Base-by-base conservation (phyloP, 1,140 invertebrate species). In the Oreohelix idahoensis region DNA sequence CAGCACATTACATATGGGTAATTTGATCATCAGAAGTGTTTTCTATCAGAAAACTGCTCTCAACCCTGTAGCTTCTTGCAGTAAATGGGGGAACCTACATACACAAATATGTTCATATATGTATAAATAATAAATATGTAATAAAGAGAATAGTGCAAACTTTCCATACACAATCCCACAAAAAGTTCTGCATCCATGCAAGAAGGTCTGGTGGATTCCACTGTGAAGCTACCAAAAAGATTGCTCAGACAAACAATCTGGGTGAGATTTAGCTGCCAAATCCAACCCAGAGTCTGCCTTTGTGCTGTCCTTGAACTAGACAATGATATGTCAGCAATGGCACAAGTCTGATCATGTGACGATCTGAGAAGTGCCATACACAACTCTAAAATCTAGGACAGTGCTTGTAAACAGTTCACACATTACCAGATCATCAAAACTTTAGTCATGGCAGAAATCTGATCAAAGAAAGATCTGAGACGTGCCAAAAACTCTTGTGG, bases 131-230 rank as follows among this genome's bases (percentile, higher is more conserved):
- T n/a, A n/a, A n/a, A 45, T 45, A 45, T 45, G 42, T 45, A 5
- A 58, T 5, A 10, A 58, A 2, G 26, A 58, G 23, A 58, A 58
- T 23, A 70, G 69, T 70, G 69, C 69, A 70, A 35, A 35, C 15
- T 20, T 70, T 20, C 29, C 29, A 70, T 35, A 38, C 15, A 36
- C 32, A 38, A 70, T 17, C 69, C 29, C 29, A 35, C 32, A 1
- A 70, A 29, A 8, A 73, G 23, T 39, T 26, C 1, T 23, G 26
- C 0, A 73, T 29, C 1, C n/a, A 26, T 66, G 77, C 58, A 69
- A 38, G 53, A 79, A 79, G 58, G 77, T 79, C 77, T 79, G 77
- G 77, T n/a, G 13, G n/a, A 66, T 79, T 66, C 77, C 63, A 79
- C 77, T 66, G 4, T 79, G 0, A 29, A 79, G 42, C 29, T 53